Evolutionary conservation across 2,888 invertebrate species (phyloP), one percentile per base, ranked within the genome.

Genomic region (Phoronis australis): DNA sequence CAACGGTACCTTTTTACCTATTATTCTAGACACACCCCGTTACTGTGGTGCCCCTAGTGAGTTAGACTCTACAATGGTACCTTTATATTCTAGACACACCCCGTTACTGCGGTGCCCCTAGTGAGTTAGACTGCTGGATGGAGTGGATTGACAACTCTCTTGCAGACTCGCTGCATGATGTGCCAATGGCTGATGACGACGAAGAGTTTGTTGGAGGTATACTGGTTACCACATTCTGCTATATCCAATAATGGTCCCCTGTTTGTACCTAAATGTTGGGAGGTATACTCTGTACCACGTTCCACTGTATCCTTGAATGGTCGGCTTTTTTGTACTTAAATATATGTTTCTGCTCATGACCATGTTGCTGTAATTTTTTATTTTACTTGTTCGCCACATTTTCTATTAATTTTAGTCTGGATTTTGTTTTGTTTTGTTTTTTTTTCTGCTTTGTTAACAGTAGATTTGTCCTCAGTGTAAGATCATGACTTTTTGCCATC

Each of bases 41-140:
- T 76, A 68, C 58, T 58, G 68, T 38, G 70, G 68, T 20, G 65
- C 69, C 60, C 63, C 64, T 4, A 70, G 73, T 56, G 78, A 78
- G 55, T 62, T 75, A 37, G 77, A 77, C 46, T 74, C 74, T 51
- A 78, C 78, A 78, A 73, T 78, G 70, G 71, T n/a, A n/a, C n/a
- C n/a, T n/a, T n/a, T n/a, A n/a, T n/a, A n/a, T 43, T 5, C 55
- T 57, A 68, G 75, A 76, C 58, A 68, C 73, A 26, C 76, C 76
- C 1, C 62, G 75, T 23, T 76, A 68, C 58, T 58, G 68, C 38
- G 70, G 68, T 20, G 65, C 69, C 60, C 63, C 64, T 4, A 70
- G 73, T 56, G 78, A 78, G 55, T 62, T 75, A 37, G 77, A 77
- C 46, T 74, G 75, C 51, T 78, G 78, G 78, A 73, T 78, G 70